Conservation (phyloP, 2,113 vertebrate species). For the Notarius lentiginosus region DNA sequence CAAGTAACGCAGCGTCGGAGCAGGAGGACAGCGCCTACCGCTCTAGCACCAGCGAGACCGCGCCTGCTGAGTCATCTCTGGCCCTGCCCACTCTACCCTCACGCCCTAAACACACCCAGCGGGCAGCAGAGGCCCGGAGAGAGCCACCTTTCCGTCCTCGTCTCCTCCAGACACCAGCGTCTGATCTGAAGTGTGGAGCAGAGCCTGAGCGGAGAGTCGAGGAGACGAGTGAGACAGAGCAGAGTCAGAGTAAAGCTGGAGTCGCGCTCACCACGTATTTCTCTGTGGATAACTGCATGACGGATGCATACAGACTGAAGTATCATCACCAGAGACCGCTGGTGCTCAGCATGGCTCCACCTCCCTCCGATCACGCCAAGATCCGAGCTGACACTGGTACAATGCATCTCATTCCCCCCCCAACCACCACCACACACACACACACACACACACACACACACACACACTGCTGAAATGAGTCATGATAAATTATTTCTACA, state of each 20-base stretch:
- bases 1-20: slow-evolving; percentile 68
- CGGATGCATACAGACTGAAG: slow-evolving; percentile 93
- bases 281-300: slow-evolving; percentile 96
- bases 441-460: too few species aligned
- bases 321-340: slow-evolving; percentile 93
- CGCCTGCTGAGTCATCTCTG: slow-evolving; percentile 56
- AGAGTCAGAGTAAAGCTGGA: slow-evolving; percentile 61
- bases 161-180: slow-evolving; percentile 66
- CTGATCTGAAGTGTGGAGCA: slow-evolving; percentile 68
- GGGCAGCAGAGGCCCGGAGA: slow-evolving; percentile 61
- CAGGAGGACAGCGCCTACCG: slow-evolving; percentile 73
- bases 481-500: neutral
- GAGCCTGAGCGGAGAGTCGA: slow-evolving; percentile 70
- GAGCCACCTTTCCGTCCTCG: slow-evolving; percentile 62
- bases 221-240: slow-evolving; percentile 63
- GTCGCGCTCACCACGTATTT: slow-evolving; percentile 92
- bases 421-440: neutral
- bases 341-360: slow-evolving; percentile 72
- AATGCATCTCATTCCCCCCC: neutral
- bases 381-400: slow-evolving; percentile 62
- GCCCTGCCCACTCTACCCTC: slow-evolving; percentile 75
- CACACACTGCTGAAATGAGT: neutral
- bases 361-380: slow-evolving; percentile 58
- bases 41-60: slow-evolving; percentile 67
- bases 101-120: slow-evolving; percentile 74